Evolutionary conservation across 2,797 vertebrate species (phyloP), one percentile per base, ranked within the genome.

Genomic region (Neosilurus hyrtlii): DNA sequence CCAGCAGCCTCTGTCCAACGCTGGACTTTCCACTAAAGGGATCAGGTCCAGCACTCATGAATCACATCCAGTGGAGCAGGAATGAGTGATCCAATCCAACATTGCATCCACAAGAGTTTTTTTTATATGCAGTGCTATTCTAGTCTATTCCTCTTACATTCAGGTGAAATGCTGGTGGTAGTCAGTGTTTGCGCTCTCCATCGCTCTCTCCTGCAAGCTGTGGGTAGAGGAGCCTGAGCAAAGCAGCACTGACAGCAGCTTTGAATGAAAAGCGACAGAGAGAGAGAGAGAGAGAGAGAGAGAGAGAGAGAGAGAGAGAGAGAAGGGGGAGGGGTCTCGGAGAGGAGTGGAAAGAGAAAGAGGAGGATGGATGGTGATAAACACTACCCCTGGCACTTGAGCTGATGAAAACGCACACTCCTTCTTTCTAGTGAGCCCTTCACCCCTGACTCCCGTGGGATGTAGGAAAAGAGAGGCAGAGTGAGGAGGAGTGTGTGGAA

Each of bases 331-430:
- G 71, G 82, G 75, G 80, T 70, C 37, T 73, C 10, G 10, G 43
- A 61, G 72, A 68, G 79, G 79, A 76, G 26, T 80, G 78, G 24
- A 73, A 66, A 70, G 76, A 67, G 30, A 75, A 66, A 62, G 75
- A 57, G 51, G 65, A 76, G 43, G 74, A 82, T 84, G 82, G 84
- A 79, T 85, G 86, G 92, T 92, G 92, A 92, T 90, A 85, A 92
- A 92, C 91, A 90, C 90, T 91, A 65, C 18, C 51, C 35, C 88
- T 85, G 59, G 4, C 86, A 88, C 87, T 86, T 83, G 85, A 90
- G 88, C 86, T 85, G 79, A 20, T 84, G 83, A 83, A 87, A 86
- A 77, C 20, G 86, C 80, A 49, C 80, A 78, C 80, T 86, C 81
- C 66, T 63, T 82, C 87, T 74, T 76, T 63, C 79, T 37, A 52